Evolutionary conservation across 2,888 invertebrate species (phyloP).

Genomic region (Odontothrips loti): DNA sequence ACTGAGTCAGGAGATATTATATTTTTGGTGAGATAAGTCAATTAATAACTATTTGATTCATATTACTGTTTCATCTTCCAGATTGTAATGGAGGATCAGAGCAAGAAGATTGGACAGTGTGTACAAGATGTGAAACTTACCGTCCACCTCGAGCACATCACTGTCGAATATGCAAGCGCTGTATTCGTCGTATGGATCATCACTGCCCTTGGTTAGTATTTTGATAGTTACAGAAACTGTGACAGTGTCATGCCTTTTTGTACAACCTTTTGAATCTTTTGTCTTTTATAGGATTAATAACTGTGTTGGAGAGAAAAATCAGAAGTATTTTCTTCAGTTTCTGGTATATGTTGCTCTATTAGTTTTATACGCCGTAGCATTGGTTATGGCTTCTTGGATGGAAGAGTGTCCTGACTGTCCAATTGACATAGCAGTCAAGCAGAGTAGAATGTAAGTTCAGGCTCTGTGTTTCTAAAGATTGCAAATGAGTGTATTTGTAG

Average conservation of each 20-base stretch:
- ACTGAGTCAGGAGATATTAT: not conserved
- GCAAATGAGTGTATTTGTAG: conserved; percentile 13
- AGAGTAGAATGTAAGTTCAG: conserved; percentile 66
- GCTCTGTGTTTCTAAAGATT: conserved; percentile 27
- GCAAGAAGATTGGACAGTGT: conserved; percentile 69
- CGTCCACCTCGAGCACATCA: conserved; percentile 82
- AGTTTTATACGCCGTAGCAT: conserved; percentile 61
- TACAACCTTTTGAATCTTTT: not conserved
- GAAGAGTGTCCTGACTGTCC: conserved; percentile 64
- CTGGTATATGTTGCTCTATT: conserved; percentile 70
- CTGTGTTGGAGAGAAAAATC: conserved; percentile 87
- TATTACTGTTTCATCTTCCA: conserved; percentile 34
- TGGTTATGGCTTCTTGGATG: conserved; percentile 69
- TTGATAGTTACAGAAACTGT: not conserved
- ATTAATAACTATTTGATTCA: conserved; percentile 13
- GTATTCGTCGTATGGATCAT: conserved; percentile 77
- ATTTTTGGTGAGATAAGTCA: not conserved
- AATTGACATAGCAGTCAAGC: conserved; percentile 60
- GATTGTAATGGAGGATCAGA: conserved; percentile 46
- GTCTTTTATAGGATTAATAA: conserved; percentile 70
- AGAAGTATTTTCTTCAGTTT: conserved; percentile 88
- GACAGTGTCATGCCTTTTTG: no score
- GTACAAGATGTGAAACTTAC: conserved; percentile 74
- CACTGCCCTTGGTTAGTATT: conserved; percentile 69
- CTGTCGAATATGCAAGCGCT: conserved; percentile 79